Percentiles rank a stretch among this genome's conserved stretches.
phyloP scores from a whole-genome alignment of 2,888 invertebrate genomes.

The Trileptium ribeirensis region DNA sequence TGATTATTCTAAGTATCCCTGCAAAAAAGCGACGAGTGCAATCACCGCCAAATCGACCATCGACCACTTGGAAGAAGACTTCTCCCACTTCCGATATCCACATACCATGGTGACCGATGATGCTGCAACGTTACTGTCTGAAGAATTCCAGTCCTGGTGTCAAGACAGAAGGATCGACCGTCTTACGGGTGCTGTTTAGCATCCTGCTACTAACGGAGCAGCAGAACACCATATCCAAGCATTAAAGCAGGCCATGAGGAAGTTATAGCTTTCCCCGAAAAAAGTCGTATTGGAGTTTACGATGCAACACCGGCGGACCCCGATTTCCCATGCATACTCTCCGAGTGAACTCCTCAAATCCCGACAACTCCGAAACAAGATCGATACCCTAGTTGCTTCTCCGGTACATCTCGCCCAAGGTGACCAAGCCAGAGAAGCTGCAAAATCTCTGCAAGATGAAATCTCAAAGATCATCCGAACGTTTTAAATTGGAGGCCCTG shows the following conservation, averaged over 20 bases:
- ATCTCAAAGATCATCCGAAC: neutral
- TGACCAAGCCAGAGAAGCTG: conserved; percentile 22
- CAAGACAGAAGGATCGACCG: neutral
- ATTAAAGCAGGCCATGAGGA: conserved; percentile 33
- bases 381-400: neutral
- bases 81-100: conserved; percentile 36
- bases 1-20: conserved; percentile 2
- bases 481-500: neutral
- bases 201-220: conserved; percentile 34
- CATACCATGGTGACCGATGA: conserved; percentile 38
- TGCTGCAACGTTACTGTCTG: conserved; percentile 31
- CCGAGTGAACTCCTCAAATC: conserved; percentile 22
- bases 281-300: conserved; percentile 28
- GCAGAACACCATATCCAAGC: conserved; percentile 27
- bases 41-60: conserved; percentile 27
- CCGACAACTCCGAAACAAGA: conserved; percentile 14
- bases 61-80: conserved; percentile 30
- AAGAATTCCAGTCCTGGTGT: neutral
- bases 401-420: conserved; percentile 19
- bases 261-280: conserved; percentile 26
- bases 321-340: conserved; percentile 24
- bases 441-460: neutral
- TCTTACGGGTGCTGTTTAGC: conserved; percentile 35
- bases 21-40: neutral
- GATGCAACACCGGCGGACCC: conserved; percentile 22